Conservation (phyloP, 2,113 vertebrate genomes). For the Zosterops japonicus region DNA sequence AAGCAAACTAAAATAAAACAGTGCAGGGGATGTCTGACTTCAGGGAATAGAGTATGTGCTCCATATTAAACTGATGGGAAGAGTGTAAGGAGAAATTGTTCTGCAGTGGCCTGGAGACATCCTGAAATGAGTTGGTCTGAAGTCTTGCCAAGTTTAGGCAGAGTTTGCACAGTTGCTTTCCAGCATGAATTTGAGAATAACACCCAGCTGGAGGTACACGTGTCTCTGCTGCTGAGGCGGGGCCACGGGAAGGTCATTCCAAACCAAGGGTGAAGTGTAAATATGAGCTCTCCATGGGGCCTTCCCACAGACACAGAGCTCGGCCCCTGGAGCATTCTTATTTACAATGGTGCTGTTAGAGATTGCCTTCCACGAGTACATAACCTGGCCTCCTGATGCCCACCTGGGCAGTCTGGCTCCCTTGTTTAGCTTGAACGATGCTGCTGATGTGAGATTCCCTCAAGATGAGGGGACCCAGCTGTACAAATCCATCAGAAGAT, state of each 20-base stretch:
- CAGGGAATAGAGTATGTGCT: not conserved
- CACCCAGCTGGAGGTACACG: not conserved
- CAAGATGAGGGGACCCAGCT: not conserved
- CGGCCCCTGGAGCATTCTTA: fast-evolving
- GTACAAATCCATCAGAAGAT: not conserved
- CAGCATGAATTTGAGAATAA: not conserved
- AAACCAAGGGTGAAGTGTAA: not conserved
- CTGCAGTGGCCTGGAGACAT: not conserved
- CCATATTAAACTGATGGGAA: not conserved
- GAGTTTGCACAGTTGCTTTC: not conserved
- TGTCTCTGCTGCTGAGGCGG: not conserved
- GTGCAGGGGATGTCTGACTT: not conserved
- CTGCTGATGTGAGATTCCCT: not conserved
- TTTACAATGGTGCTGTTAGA: not conserved
- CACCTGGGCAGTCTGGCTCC: not conserved
- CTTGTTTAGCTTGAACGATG: not conserved
- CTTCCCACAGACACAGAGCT: not conserved
- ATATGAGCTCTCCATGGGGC: not conserved
- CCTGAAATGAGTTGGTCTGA: not conserved
- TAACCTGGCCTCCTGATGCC: not conserved
- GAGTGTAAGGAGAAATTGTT: not conserved
- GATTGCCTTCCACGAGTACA: not conserved
- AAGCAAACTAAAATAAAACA: not conserved
- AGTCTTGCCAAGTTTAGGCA: not conserved
- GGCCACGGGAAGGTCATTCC: not conserved